A percentile compares a stretch with the other conserved stretches of the same genome.
Evolutionary conservation across 2,888 invertebrate genomes (phyloP).

Genomic region (Cryptocheilus praepositus): DNA sequence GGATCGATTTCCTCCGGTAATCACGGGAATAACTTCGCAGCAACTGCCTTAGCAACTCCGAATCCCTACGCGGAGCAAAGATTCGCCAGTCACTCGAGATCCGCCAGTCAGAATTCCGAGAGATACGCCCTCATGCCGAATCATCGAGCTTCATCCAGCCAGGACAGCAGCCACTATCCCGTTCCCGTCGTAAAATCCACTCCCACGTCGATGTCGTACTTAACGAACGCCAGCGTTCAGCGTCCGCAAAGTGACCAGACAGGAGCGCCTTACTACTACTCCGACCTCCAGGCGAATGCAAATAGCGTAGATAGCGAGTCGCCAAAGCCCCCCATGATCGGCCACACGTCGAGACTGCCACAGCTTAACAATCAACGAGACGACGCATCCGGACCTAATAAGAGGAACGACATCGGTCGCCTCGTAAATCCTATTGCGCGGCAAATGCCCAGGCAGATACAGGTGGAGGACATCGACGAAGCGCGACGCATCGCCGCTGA

Average conservation of each 20-base stretch:
- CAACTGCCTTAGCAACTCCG: conserved; percentile 12
- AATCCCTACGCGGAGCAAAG: conserved; percentile 36
- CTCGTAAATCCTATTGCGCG: conserved; percentile 82
- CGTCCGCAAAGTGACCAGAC: conserved; percentile 78
- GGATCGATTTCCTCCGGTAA: conserved; percentile 39
- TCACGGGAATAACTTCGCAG: conserved; percentile 27
- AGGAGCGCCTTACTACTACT: conserved; percentile 89
- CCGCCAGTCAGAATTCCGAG: conserved; percentile 49
- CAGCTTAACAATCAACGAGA: conserved; percentile 86
- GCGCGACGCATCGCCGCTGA: conserved; percentile 70
- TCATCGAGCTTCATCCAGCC: conserved; percentile 58
- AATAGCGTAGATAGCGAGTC: conserved; percentile 43
- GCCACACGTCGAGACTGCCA: conserved; percentile 63
- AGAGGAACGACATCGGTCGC: conserved; percentile 80
- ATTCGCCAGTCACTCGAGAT: conserved; percentile 46
- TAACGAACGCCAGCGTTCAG: conserved; percentile 44
- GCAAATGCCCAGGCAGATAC: conserved; percentile 65
- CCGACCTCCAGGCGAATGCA: conserved; percentile 79
- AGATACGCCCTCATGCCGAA: conserved; percentile 13
- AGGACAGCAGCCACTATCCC: conserved; percentile 53
- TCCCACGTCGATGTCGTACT: conserved; percentile 39
- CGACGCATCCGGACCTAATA: conserved; percentile 76
- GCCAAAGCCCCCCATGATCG: conserved; percentile 37
- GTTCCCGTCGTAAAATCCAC: conserved; percentile 40
- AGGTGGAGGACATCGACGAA: conserved; percentile 68